These are phyloP conservation scores for Bombyx mori DNA, from an alignment of 1,140 invertebrate species.

Conservation along the genomic window ASM3026992v2 NC_085124.1:7822501-7823000, in stretches of 20 bases:
- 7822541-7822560: slow-evolving; percentile 8
- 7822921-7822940: too few relatives aligned
- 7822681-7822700: slow-evolving; percentile 47
- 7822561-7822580: background rate
- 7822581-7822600: background rate
- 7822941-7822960: too few relatives aligned
- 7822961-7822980: too few relatives aligned
- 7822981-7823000: too few relatives aligned
- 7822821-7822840: slow-evolving; percentile 40
- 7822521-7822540: slow-evolving; percentile 10
- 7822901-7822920: too few relatives aligned
- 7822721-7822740: slow-evolving; percentile 53
- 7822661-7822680: slow-evolving; percentile 56
- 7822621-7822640: slow-evolving; percentile 27
- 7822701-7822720: slow-evolving; percentile 50
- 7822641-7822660: slow-evolving; percentile 41
- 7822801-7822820: slow-evolving; percentile 34
- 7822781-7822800: slow-evolving; percentile 44
- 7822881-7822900: too few relatives aligned
- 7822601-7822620: slow-evolving; percentile 14
- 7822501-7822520: too few relatives aligned
- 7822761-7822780: slow-evolving; percentile 40
- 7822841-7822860: too few relatives aligned
- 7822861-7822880: too few relatives aligned
- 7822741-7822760: slow-evolving; percentile 66